Evolutionary conservation across 2,888 invertebrate species (phyloP), one percentile per base, ranked within the genome.

Genomic region (Diaperis boleti): DNA sequence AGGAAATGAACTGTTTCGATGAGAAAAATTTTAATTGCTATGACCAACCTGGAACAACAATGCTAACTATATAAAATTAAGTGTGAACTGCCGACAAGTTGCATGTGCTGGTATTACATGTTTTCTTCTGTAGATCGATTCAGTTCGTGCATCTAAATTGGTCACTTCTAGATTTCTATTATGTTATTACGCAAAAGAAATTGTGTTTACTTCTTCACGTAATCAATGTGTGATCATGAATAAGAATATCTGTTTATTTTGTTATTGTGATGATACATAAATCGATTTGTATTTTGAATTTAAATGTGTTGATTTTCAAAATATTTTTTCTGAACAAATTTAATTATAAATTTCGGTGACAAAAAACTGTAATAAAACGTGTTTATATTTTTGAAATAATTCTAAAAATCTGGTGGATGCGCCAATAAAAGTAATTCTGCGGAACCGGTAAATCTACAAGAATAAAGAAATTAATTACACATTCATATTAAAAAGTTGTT

Each of bases 111-210:
- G 44, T 22, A 22, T 37, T 50, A 33, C 35, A 20, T 8, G 37
- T 8, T 49, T 18, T 35, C 29, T 11, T 10, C 26, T n/a, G n/a
- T n/a, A 47, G 37, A 52, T 37, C 39, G 52, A 52, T 52, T 39
- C n/a, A 26, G 10, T 52, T 52, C 20, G 22, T 50, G 39, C 52
- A 39, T 52, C n/a, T 26, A 52, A 52, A 52, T 50, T 15, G 17
- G 17, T 15, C 13, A 31, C 18, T 47, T 47, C 6, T 8, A 26
- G 26, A 26, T 26, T 26, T 26, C 26, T 26, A 26, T 26, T n/a
- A 26, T 3, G 26, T 26, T n/a, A n/a, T n/a, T 33, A 33, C 33
- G 33, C 33, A 33, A 33, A 26, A 26, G 26, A 26, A 26, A 26
- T 3, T 5, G 20, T 26, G 26, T 26, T 26, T 26, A 26, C 6